Evolutionary conservation across 1,140 invertebrate species (phyloP), one percentile per base, ranked within the genome.

Genomic region (Arion vulgaris): DNA sequence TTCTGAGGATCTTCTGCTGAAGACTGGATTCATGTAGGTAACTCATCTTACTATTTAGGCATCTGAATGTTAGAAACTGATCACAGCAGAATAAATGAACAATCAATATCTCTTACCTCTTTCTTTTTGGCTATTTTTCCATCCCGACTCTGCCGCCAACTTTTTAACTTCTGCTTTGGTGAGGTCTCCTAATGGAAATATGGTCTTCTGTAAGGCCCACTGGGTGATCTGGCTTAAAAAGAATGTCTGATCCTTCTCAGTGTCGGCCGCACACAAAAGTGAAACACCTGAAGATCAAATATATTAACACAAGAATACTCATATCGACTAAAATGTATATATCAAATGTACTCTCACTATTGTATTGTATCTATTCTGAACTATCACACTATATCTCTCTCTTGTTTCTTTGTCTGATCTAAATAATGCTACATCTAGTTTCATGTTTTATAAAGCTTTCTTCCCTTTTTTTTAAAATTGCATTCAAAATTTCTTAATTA

Each of bases 181-280:
- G 49, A 96, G 90, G 74, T 94, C 92, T 45, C 96, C 97, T 68
- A 99, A 84, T 23, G 98, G 98, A 93, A 99, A 99, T 94, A 99
- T 96, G 62, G 96, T 96, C 90, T 93, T 94, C 86, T 94, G 94
- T 23, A 99, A 93, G 11, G 97, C 93, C 80, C 94, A 89, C 89
- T 97, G 96, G 62, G 94, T 91, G 41, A 99, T 94, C 93, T 97
- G 96, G 83, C 95, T 95, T 32, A 99, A 91, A 89, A 99, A 99
- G 89, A 99, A 97, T 32, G 97, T 98, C 93, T 99, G 98, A 92
- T 99, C 98, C 93, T 99, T 99, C 34, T 92, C 91, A 57, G 88
- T 89, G 92, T 99, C 98, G 62, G 87, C 86, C 7, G 96, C 95
- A 90, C 94, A 94, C 17, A 98, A 90, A 80, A 99, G 91, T 71